Base-by-base conservation (phyloP, 2,888 invertebrate genomes). In the Hedya salicella region DNA sequence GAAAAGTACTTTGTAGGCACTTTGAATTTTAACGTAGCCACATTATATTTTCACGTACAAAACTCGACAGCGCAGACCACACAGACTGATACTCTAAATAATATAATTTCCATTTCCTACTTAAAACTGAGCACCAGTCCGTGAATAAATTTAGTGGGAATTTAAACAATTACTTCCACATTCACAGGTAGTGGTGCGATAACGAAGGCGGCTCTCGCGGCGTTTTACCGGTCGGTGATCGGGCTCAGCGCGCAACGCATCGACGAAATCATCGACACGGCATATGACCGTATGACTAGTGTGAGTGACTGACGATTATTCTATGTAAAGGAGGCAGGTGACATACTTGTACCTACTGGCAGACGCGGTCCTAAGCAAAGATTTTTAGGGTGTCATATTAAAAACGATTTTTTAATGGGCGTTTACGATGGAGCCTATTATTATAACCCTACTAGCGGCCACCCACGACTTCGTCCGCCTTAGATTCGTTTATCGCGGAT, bases 241-340 rank as follows among this genome's bases (percentile, higher is more conserved):
- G 95, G 95, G 1, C 88, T 95, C 64, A 93, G 94, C 68, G 89
- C 94, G 9, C 85, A 92, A 17, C 92, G 94, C 75, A 94, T 95
- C 13, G 94, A 94, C 17, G 94, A 95, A 77, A 94, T 95, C 69
- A 91, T 96, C 72, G 95, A 95, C 75, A 92, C 94, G 0, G 95
- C 95, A 0, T 95, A 94, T 82, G 93, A 94, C 79, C 93, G 95
- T 25, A 94, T 96, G 94, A 96, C 96, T 25, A 95, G 95, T 74
- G 96, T 96, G 88, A 94, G 94, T 92, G 39, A 54, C 66, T 77
- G 72, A 72, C n/a, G 2, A 13, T 50, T 25, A 16, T 14, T 73
- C 74, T 75, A 88, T 91, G 54, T 90, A 96, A 95, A 95, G 95
- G 79, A 95, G 95, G 6, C 25, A 3, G 6, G 25, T 6, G 3